phyloP scores from a whole-genome alignment of 2,797 vertebrate genomes.

The Coreius guichenoti region DNA sequence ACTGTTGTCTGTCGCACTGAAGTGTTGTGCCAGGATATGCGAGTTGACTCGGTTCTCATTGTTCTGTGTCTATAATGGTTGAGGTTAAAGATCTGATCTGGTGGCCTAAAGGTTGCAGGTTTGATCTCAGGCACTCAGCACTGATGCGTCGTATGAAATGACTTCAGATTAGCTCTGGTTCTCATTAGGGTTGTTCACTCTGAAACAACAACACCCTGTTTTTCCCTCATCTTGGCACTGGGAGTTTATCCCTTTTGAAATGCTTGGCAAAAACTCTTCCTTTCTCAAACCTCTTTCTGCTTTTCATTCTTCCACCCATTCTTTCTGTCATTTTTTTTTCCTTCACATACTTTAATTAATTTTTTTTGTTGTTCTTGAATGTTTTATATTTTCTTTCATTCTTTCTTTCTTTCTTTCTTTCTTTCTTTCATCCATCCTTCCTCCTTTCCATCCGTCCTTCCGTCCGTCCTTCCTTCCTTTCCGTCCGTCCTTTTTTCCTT shows the following conservation, averaged over 20 bases:
- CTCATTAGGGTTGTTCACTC: constrained; percentile 62
- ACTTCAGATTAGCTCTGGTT: constrained; percentile 62
- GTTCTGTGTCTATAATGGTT: neutral
- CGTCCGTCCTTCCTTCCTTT: no score
- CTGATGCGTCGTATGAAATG: constrained; percentile 52
- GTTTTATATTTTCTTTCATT: no score
- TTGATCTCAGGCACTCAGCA: constrained; percentile 2
- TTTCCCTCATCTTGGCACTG: constrained; percentile 58
- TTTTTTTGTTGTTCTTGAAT: neutral
- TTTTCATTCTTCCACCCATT: constrained; percentile 47
- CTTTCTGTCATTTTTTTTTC: constrained; percentile 46
- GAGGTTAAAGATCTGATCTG: neutral
- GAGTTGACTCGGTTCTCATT: neutral
- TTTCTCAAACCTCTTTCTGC: constrained; percentile 46
- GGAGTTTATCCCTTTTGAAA: constrained; percentile 64
- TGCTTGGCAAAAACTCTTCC: constrained; percentile 68
- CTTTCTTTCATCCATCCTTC: no score
- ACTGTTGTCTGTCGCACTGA: neutral
- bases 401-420: neutral
- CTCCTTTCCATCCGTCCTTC: no score
- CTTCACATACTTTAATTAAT: neutral
- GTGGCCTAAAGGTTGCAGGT: neutral
- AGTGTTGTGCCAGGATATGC: neutral
- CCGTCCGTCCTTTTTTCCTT: no score
- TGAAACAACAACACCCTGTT: constrained; percentile 36